Evolutionary conservation across 1,140 invertebrate genomes (phyloP).

Genomic region (Parasteatoda tepidariorum): DNA sequence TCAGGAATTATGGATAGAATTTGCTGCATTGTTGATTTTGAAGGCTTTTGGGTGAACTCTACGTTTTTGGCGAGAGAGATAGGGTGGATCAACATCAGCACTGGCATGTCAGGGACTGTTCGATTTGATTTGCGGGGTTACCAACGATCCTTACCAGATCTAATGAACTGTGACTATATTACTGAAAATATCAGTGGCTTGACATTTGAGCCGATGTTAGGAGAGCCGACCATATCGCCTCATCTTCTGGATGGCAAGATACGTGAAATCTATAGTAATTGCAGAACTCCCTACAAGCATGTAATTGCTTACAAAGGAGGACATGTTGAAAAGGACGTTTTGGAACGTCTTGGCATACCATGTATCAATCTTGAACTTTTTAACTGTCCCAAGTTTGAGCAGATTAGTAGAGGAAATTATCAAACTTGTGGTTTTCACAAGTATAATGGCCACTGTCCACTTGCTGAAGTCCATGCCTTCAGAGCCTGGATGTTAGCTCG

Average conservation of each 20-base stretch:
- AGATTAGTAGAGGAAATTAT: neutral
- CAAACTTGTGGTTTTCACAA: constrained; percentile 9
- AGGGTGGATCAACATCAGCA: neutral
- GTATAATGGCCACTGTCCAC: neutral
- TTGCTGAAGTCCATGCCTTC: constrained; percentile 25
- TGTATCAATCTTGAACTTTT: constrained; percentile 24
- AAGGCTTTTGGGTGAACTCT: neutral
- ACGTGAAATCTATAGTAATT: neutral
- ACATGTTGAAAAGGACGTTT: constrained; percentile 7
- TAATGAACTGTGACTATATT: neutral
- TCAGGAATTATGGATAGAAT: neutral
- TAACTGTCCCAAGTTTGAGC: constrained; percentile 22
- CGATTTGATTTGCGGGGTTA: constrained; percentile 1
- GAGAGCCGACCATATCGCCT: neutral
- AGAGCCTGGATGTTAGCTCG: constrained; percentile 6
- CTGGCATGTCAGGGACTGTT: neutral
- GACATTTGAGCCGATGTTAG: constrained; percentile 1
- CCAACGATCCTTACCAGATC: neutral
- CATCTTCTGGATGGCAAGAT: neutral
- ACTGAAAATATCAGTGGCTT: constrained; percentile 2
- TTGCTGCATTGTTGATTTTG: constrained; percentile 28
- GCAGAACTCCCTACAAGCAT: neutral
- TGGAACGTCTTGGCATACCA: neutral
- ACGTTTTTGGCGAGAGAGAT: constrained; percentile 14
- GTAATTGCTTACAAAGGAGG: constrained; percentile 33